Percentiles rank a stretch among this genome's conserved stretches.
These are phyloP conservation scores for Lottia gigantea DNA, from an alignment of 2,888 invertebrate genomes.

Conservation along the genomic window DNA sequence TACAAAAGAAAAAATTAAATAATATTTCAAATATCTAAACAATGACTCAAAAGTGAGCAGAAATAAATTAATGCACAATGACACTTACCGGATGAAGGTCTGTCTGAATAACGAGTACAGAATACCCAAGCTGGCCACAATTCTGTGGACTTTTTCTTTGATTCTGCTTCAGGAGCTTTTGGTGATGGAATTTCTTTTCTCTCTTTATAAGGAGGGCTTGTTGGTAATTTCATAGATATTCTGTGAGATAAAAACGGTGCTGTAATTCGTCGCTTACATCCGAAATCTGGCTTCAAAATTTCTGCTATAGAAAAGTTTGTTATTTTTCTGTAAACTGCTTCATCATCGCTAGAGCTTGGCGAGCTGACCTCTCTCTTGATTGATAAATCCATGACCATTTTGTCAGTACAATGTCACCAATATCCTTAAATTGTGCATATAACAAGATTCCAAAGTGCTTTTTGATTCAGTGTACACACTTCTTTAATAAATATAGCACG, in stretches of 20 bases:
- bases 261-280: slow-evolving; percentile 20
- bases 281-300: slow-evolving; percentile 52
- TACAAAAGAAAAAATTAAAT: too few species aligned
- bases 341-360: not conserved
- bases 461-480: not conserved
- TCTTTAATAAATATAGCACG: not conserved
- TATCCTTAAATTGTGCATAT: too few species aligned
- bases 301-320: slow-evolving; percentile 55
- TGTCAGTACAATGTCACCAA: not conserved
- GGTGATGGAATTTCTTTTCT: not conserved
- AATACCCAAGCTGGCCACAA: slow-evolving; percentile 91
- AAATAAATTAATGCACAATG: not conserved
- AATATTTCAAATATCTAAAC: too few species aligned
- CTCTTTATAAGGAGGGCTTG: not conserved
- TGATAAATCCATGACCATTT: slow-evolving; percentile 13
- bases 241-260: not conserved
- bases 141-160: slow-evolving; percentile 72
- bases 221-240: not conserved
- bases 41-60: too few species aligned
- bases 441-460: too few species aligned
- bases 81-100: slow-evolving; percentile 71
- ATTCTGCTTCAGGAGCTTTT: not conserved
- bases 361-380: slow-evolving; percentile 10
- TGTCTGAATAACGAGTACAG: slow-evolving; percentile 86
- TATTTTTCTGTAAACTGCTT: slow-evolving; percentile 19